A percentile compares a stretch with the other conserved stretches of the same genome.
Conservation (phyloP, 2,888 invertebrate genomes). For the Chymomyza caudatula region DNA sequence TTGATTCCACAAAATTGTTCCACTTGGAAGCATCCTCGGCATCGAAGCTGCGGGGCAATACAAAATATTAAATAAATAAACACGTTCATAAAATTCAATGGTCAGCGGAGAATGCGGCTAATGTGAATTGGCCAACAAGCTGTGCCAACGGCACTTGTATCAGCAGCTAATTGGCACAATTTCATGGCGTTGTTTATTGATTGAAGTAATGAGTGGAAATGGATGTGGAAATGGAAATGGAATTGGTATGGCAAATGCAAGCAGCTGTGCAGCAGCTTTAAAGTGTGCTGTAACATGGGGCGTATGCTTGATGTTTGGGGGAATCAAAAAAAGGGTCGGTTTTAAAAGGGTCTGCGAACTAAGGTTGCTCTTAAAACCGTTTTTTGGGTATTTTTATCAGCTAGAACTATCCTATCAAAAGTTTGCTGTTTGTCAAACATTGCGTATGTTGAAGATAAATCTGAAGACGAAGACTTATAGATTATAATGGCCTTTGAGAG, state of each 20-base stretch:
- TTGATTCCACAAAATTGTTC: conserved; percentile 86
- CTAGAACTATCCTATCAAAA: no score
- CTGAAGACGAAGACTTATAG: no score
- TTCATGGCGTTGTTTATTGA: neutral
- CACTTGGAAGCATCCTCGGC: conserved; percentile 82
- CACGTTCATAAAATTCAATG: conserved; percentile 7
- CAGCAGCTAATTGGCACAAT: conserved; percentile 11
- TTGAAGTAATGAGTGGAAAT: neutral
- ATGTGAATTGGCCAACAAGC: conserved; percentile 28
- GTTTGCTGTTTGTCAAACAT: no score
- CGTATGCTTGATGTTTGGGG: neutral
- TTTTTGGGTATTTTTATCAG: no score
- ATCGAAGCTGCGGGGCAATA: conserved; percentile 67
- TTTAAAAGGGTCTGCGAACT: no score
- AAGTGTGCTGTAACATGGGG: neutral
- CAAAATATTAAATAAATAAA: conserved; percentile 35
- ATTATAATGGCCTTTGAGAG: no score
- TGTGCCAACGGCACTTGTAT: neutral
- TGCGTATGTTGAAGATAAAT: no score
- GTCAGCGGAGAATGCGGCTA: conserved; percentile 22
- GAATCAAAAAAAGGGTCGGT: neutral
- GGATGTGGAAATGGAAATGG: neutral
- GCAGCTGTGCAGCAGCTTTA: neutral
- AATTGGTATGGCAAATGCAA: neutral
- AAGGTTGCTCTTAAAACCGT: no score